Base-by-base conservation (phyloP, 2,797 vertebrate genomes). In the Gallinago stenura region DNA sequence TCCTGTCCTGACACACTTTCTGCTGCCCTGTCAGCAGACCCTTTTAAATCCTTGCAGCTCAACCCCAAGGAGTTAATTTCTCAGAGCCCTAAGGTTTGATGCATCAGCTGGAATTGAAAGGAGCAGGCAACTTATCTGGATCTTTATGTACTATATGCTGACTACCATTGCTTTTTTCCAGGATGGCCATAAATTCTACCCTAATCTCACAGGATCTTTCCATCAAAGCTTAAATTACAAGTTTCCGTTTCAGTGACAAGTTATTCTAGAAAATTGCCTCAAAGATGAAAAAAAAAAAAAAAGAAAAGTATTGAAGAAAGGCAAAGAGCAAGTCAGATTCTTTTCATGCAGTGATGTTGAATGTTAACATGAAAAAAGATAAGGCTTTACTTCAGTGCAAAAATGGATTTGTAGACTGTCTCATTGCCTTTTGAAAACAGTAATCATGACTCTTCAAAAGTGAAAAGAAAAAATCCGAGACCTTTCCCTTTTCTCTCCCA, bases 91-190 rank as follows among this genome's bases (percentile, higher is more conserved):
- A 13, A 58, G 30, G 8, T 37, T 26, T 73, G n/a, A 68, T 0
- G 0, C 8, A 46, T 5, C 30, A 12, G 12, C 43, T 92, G 17
- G 35, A 82, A 82, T 37, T 76, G 48, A 66, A 28, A 76, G 53
- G 15, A 89, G 33, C 1, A 0, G 31, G 4, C 12, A 94, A 76
- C 0, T 61, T 35, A 24, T 0, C 1, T 0, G 9, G 30, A 58
- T 51, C 73, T 79, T 61, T 61, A 20, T 11, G 11, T 45, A 30
- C 12, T 37, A 62, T 10, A 76, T 6, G 1, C 15, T 62, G 84
- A 65, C 35, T 48, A 30, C 7, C 9, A 72, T 16, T 5, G 5
- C 54, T 53, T 53, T 26, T 60, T 53, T 2, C 54, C 75, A 73
- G 13, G 10, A 17, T 72, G 43, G 21, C 9, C 71, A 90, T 58